A percentile compares a stretch with the other conserved stretches of the same genome.
Conservation (phyloP, 2,797 vertebrate species). For the Rhincodon typus region DNA sequence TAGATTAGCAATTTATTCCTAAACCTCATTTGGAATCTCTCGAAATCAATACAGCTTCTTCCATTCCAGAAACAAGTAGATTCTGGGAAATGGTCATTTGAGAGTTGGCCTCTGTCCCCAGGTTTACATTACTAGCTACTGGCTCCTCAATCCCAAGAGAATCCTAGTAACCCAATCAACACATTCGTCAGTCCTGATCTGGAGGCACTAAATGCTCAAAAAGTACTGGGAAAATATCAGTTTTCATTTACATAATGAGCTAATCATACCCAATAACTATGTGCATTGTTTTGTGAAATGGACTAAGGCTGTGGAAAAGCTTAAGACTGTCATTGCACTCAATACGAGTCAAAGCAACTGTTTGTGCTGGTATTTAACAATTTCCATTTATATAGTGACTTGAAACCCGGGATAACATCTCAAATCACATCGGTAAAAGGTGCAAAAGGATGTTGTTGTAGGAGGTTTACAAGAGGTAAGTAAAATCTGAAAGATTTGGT, state of each 20-base stretch:
- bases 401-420: too few relatives aligned
- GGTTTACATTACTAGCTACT: not conserved
- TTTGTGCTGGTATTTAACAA: not conserved
- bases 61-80: not conserved
- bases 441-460: not conserved
- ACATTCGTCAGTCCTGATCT: not conserved
- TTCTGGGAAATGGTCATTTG: not conserved
- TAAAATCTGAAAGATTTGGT: not conserved
- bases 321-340: too few relatives aligned
- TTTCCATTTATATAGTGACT: not conserved
- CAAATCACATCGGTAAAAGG: not conserved
- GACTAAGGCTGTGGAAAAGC: not conserved
- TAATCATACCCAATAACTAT: not conserved
- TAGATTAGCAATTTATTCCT: not conserved
- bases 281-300: not conserved
- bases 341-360: not conserved
- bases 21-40: not conserved
- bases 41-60: not conserved
- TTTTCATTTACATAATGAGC: not conserved
- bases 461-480: not conserved
- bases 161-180: not conserved
- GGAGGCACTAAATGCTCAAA: not conserved
- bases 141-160: not conserved
- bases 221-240: not conserved
- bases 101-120: not conserved